phyloP scores from a whole-genome alignment of 1,140 invertebrate genomes.

The Spodoptera frugiperda region DNA sequence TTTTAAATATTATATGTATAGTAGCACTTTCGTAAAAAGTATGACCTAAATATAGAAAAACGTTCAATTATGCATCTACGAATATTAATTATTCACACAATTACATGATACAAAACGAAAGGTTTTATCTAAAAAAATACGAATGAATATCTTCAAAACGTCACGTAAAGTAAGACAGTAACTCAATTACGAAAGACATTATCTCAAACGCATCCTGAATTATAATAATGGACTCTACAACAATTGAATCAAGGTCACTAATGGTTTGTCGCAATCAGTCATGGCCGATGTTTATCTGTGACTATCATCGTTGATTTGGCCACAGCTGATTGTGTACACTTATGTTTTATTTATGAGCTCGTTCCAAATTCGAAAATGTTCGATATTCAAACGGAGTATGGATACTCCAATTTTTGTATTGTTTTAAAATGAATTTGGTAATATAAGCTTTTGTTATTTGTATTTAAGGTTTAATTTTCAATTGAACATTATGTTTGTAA shows the following conservation, averaged over 20 bases:
- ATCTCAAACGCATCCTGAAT: conserved; percentile 28
- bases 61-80: too few relatives aligned
- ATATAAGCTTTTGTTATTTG: too few relatives aligned
- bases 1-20: too few relatives aligned
- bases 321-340: conserved; percentile 20
- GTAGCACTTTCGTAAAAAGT: too few relatives aligned
- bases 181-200: conserved; percentile 15
- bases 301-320: conserved; percentile 27
- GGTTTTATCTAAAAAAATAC: neutral
- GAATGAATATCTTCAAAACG: neutral
- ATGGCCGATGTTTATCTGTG: conserved; percentile 35
- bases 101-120: too few relatives aligned
- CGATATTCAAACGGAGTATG: conserved; percentile 1
- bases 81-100: too few relatives aligned
- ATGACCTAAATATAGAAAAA: too few relatives aligned
- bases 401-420: neutral
- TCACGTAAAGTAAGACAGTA: neutral
- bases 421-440: too few relatives aligned
- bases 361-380: neutral
- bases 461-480: too few relatives aligned
- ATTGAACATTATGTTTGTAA: too few relatives aligned
- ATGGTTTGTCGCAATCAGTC: conserved; percentile 33
- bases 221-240: conserved; percentile 15
- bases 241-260: conserved; percentile 21
- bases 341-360: conserved; percentile 40